phyloP scores from a whole-genome alignment of 2,888 invertebrate species.

The Cordilura impudica region DNA sequence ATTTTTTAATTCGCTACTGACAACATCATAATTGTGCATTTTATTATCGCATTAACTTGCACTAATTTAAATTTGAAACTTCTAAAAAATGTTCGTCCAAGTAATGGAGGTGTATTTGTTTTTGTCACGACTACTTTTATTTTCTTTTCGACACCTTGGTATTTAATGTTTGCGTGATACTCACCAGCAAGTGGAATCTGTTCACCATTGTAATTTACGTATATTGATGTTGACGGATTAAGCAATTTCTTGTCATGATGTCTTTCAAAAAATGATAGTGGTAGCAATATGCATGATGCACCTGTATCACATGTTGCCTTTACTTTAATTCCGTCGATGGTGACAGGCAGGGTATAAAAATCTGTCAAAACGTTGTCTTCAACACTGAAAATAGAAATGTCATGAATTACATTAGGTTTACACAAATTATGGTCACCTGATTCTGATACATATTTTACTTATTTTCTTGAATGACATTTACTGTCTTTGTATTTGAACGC shows the following conservation, averaged over 20 bases:
- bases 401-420: not conserved
- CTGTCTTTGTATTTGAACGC: too few relatives aligned
- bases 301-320: not conserved
- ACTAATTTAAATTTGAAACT: not conserved
- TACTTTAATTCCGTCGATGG: not conserved
- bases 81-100: not conserved
- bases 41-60: not conserved
- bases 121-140: too few relatives aligned
- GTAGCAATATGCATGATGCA: not conserved
- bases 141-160: too few relatives aligned
- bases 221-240: not conserved
- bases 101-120: not conserved
- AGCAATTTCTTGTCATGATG: not conserved
- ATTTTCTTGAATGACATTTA: not conserved
- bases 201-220: conserved; percentile 7
- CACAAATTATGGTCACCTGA: not conserved
- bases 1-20: too few relatives aligned
- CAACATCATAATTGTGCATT: too few relatives aligned
- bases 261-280: conserved; percentile 8
- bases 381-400: conserved; percentile 11
- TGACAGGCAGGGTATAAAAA: conserved; percentile 9
- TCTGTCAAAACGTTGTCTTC: not conserved
- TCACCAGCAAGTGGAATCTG: not conserved
- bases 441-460: conserved; percentile 12
- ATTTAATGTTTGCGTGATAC: conserved; percentile 3